Base-by-base conservation (phyloP, 2,797 vertebrate genomes). In the Molossus alvarezi region DNA sequence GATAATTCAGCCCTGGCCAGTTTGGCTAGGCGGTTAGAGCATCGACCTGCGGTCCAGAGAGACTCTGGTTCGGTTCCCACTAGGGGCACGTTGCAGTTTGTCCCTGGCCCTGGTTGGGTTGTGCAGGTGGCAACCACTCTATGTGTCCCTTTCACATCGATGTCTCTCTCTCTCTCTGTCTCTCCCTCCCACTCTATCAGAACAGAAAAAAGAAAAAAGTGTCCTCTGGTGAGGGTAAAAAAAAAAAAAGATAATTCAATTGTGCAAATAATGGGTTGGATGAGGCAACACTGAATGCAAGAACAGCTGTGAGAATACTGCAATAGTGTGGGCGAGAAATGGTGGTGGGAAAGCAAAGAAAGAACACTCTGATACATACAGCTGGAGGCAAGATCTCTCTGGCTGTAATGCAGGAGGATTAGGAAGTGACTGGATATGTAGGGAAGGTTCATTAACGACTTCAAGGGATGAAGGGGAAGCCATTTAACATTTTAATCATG, bases 401-500 rank as follows among this genome's bases (percentile, higher is more conserved):
- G 48, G 33, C n/a, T 81, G 87, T 80, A 37, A 33, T 29, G 60
- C 27, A 72, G 72, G 14, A 88, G 58, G 27, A 48, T 27, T 73
- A 45, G 45, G 25, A 85, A 92, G 21, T 25, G 62, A 73, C 0
- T 55, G 27, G 33, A 62, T 2, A 57, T 41, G 14, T 20, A 27
- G 75, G 41, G 51, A 84, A 72, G 51, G 88, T n/a, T 95, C 72
- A 10, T 41, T 41, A 41, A 9, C 25, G 48, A 88, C 86, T 96
- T 45, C 21, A 76, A 93, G 45, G 77, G 60, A 94, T 80, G 80
- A 91, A 87, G 69, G 37, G 62, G 27, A 69, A 82, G 53, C 20
- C 58, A n/a, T 76, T 67, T 94, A 85, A 80, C 77, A 57, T 37
- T 81, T 94, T 75, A 90, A 65, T 48, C 3, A 12, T 14, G 79